Percentiles rank a stretch among this genome's conserved stretches.
Conservation (phyloP, 2,113 vertebrate species). For the Tauraco erythrolophus region DNA sequence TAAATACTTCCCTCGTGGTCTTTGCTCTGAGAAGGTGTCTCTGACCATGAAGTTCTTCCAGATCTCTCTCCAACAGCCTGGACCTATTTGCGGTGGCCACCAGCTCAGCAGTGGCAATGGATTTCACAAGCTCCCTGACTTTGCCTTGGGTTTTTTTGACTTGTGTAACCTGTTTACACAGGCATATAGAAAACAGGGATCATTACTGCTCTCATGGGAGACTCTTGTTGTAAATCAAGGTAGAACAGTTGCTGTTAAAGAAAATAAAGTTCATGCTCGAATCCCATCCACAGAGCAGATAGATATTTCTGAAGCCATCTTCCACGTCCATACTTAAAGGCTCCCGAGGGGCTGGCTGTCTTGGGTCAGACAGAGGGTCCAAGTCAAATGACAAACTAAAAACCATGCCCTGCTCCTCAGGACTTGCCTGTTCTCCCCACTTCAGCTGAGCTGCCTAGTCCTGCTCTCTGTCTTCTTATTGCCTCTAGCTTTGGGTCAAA, state of each 20-base stretch:
- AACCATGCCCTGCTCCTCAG: rapidly evolving
- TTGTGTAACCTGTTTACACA: background rate
- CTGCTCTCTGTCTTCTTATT: background rate
- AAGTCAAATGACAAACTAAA: background rate
- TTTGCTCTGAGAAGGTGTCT: background rate
- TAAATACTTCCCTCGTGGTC: background rate
- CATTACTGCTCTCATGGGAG: background rate
- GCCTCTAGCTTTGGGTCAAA: background rate
- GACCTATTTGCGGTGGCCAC: background rate
- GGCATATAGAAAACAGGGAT: background rate
- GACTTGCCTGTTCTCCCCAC: background rate
- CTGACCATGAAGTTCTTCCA: background rate
- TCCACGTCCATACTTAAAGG: background rate
- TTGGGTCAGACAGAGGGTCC: background rate
- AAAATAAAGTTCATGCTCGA: background rate
- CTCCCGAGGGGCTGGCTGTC: background rate
- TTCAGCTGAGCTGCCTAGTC: background rate
- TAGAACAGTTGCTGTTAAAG: background rate
- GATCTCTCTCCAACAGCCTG: background rate
- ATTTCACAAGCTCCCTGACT: background rate
- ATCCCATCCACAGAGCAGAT: background rate
- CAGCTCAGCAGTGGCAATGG: background rate
- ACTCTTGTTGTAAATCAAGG: background rate
- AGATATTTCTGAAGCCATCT: background rate
- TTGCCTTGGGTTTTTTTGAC: background rate